phyloP scores from a whole-genome alignment of 2,888 invertebrate genomes.

The Drosophila nigricruria region DNA sequence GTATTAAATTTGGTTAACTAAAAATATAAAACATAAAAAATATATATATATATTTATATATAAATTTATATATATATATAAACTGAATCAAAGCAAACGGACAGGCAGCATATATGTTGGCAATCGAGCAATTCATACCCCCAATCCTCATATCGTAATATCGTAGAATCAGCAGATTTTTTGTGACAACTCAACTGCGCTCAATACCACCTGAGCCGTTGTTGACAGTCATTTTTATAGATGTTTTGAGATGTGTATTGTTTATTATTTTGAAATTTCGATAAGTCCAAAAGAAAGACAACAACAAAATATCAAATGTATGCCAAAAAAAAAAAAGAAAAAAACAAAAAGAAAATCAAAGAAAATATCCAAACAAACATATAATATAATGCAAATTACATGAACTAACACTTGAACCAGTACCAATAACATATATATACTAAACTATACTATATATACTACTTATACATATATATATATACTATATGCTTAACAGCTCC shows the following conservation, averaged over 20 bases:
- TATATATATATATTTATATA: neutral
- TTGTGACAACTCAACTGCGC: neutral
- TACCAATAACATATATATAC: constrained; percentile 23
- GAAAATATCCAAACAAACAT: constrained; percentile 24
- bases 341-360: constrained; percentile 18
- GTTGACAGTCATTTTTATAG: constrained; percentile 32
- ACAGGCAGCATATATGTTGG: constrained; percentile 86
- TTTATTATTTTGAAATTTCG: constrained; percentile 74
- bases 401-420: constrained; percentile 25
- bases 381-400: constrained; percentile 9
- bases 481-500: constrained; percentile 39
- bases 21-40: constrained; percentile 21
- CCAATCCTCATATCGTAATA: constrained; percentile 42
- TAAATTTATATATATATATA: constrained; percentile 21
- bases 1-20: constrained; percentile 82
- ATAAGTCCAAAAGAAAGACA: constrained; percentile 60
- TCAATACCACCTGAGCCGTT: constrained; percentile 18
- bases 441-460: constrained; percentile 33
- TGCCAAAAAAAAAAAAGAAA: constrained; percentile 23
- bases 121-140: constrained; percentile 84
- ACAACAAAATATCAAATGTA: constrained; percentile 35
- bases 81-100: constrained; percentile 75
- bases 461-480: constrained; percentile 34
- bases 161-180: constrained; percentile 59
- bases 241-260: constrained; percentile 50